Conservation (phyloP, 2,113 vertebrate genomes). For the Vulpes vulpes region DNA sequence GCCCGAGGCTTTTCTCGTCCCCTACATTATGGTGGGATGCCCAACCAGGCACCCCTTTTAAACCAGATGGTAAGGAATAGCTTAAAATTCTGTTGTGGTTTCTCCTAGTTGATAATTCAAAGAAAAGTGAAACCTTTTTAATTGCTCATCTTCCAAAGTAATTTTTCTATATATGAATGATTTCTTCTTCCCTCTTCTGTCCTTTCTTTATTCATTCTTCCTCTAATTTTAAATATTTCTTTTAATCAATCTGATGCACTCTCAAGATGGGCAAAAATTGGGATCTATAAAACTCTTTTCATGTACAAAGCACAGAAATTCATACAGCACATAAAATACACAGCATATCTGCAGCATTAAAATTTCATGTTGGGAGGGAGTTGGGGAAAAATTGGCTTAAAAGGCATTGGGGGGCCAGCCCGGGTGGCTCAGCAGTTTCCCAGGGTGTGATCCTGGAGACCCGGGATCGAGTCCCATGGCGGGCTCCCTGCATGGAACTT, state of each 20-base stretch:
- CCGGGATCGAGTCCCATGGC: no score
- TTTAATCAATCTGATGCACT: neutral
- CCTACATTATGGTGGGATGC: conserved; percentile 85
- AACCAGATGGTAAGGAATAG: conserved; percentile 85
- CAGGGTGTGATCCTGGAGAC: no score
- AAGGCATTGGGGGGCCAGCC: neutral
- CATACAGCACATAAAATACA: neutral
- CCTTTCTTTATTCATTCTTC: neutral
- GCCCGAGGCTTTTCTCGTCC: conserved; percentile 84
- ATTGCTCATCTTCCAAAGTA: neutral
- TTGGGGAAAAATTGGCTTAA: neutral
- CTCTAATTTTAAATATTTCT: neutral
- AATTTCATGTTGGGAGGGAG: neutral
- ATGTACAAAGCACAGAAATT: neutral
- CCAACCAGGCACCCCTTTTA: conserved; percentile 83
- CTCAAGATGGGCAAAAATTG: neutral
- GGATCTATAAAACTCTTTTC: no score
- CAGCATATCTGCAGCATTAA: neutral
- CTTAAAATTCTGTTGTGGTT: neutral
- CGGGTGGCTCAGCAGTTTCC: no score
- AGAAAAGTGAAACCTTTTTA: neutral
- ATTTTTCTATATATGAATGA: neutral
- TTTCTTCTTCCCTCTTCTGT: neutral
- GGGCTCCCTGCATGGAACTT: no score
- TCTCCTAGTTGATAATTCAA: neutral